Evolutionary conservation across 2,797 vertebrate genomes (phyloP).

Genomic region (Pangasius larnaudii): DNA sequence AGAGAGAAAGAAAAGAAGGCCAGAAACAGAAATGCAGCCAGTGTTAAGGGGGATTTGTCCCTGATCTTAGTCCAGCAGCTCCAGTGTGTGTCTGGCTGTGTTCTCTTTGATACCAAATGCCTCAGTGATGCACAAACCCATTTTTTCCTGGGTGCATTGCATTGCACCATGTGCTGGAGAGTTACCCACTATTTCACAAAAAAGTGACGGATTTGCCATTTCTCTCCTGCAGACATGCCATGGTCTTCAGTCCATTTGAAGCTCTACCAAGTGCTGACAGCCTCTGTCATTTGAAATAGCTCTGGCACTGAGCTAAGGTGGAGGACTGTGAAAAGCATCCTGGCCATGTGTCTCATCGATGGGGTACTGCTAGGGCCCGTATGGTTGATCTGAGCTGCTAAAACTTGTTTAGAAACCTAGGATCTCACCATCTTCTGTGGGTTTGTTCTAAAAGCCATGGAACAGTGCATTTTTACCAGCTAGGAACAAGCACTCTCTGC

Average conservation of each 20-base stretch:
- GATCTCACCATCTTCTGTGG: not conserved
- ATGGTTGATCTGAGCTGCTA: not conserved
- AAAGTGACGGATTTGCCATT: slow-evolving; percentile 65
- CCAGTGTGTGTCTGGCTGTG: slow-evolving; percentile 37
- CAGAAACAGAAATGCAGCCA: slow-evolving; percentile 42
- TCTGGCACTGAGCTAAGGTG: slow-evolving; percentile 69
- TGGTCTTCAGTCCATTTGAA: slow-evolving; percentile 12
- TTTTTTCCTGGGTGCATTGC: slow-evolving; percentile 50
- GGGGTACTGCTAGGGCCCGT: slow-evolving; percentile 16
- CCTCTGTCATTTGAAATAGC: slow-evolving; percentile 54
- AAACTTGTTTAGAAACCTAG: not conserved
- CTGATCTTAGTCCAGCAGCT: slow-evolving; percentile 43
- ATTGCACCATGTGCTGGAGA: slow-evolving; percentile 24
- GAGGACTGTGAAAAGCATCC: slow-evolving; percentile 66
- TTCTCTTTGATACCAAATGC: slow-evolving; percentile 53
- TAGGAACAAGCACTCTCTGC: not conserved
- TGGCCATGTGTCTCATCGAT: slow-evolving; percentile 47
- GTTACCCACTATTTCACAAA: slow-evolving; percentile 60
- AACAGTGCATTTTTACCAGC: slow-evolving; percentile 1
- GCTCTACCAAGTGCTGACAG: slow-evolving; percentile 65
- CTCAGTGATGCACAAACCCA: slow-evolving; percentile 61
- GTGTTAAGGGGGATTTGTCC: slow-evolving; percentile 51
- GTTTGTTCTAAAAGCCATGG: not conserved
- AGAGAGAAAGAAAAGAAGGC: slow-evolving; percentile 23
- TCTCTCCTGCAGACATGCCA: slow-evolving; percentile 62